A percentile compares a stretch with the other conserved stretches of the same genome.
These are phyloP conservation scores for Drosophila kanapiae DNA, from an alignment of 1,140 invertebrate genomes.

Conservation along the genomic window DNA sequence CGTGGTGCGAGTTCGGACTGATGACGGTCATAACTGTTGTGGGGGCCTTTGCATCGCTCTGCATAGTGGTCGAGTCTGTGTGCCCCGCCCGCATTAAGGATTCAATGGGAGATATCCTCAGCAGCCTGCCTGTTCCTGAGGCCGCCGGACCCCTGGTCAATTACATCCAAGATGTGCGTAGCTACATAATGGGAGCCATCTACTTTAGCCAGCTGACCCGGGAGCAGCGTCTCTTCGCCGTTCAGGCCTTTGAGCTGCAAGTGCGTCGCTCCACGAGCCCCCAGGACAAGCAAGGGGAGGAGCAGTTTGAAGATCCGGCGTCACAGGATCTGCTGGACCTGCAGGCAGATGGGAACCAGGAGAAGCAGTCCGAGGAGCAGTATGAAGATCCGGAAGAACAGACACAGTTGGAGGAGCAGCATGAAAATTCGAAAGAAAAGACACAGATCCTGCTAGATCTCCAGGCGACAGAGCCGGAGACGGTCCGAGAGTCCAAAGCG, in stretches of 20 bases:
- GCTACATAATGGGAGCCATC: constrained; percentile 23
- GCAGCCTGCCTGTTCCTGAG: constrained; percentile 27
- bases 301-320: too few species aligned
- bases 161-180: constrained; percentile 25
- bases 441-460: too few species aligned
- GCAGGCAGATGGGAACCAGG: neutral
- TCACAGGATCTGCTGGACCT: neutral
- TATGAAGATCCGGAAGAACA: neutral
- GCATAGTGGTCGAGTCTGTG: constrained; percentile 15
- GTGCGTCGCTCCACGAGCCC: neutral
- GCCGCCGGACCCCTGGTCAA: constrained; percentile 22
- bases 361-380: neutral
- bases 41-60: constrained; percentile 10
- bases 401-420: too few species aligned
- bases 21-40: neutral
- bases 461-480: neutral
- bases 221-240: constrained; percentile 33
- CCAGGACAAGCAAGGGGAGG: neutral
- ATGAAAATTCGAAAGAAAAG: too few species aligned
- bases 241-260: constrained; percentile 43
- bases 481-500: constrained; percentile 29
- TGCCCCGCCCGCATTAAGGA: constrained; percentile 30
- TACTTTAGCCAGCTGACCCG: constrained; percentile 37
- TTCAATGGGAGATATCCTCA: constrained; percentile 23
- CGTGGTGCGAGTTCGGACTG: constrained; percentile 41